Conservation (phyloP, 53 echinoderm and acorn worm genomes). For the Zoroaster sp. region DNA sequence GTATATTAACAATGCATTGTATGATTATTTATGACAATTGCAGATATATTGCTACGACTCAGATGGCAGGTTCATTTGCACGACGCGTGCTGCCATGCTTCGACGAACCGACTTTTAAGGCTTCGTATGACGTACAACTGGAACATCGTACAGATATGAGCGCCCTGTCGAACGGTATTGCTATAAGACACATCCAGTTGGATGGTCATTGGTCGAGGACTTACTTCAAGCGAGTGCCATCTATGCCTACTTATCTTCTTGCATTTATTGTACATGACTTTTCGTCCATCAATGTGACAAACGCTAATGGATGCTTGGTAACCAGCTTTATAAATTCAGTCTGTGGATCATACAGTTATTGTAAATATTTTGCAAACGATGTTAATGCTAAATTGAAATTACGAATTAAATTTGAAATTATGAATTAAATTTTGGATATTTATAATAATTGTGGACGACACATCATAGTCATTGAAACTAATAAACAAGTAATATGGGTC, state of each 20-base stretch:
- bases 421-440: too few relatives aligned
- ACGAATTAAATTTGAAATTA: too few relatives aligned
- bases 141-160: slow-evolving; percentile 72
- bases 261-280: slow-evolving; percentile 92
- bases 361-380: too few relatives aligned
- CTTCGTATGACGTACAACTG: slow-evolving; percentile 73
- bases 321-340: slow-evolving; percentile 12
- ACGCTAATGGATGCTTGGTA: slow-evolving; percentile 73
- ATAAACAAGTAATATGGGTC: too few relatives aligned
- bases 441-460: too few relatives aligned
- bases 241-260: slow-evolving; percentile 81
- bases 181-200: not conserved
- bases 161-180: slow-evolving; percentile 72
- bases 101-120: slow-evolving; percentile 82
- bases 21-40: too few relatives aligned
- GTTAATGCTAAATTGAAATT: too few relatives aligned
- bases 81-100: slow-evolving; percentile 84
- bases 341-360: too few relatives aligned
- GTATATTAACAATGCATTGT: too few relatives aligned
- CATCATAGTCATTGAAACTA: too few relatives aligned
- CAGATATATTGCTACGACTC: slow-evolving; percentile 83
- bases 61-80: slow-evolving; percentile 81
- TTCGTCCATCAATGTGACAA: slow-evolving; percentile 55
- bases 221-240: slow-evolving; percentile 62
- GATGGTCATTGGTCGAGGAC: slow-evolving; percentile 58